Evolutionary conservation across 2,888 invertebrate genomes (phyloP), one percentile per base, ranked within the genome.

Genomic region (Urechis unicinctus): DNA sequence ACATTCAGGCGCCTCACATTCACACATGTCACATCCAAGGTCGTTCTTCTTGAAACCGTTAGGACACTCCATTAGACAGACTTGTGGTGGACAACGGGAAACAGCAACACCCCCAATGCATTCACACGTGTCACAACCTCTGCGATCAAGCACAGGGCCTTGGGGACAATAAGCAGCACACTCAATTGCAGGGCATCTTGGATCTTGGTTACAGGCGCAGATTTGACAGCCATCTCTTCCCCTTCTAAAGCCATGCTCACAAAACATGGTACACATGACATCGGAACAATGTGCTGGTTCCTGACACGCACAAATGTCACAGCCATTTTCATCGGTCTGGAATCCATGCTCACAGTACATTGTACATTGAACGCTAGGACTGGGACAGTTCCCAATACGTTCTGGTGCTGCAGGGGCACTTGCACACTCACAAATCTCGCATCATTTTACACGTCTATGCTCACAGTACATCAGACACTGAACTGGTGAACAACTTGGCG

Each of bases 301-400:
- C 21, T 25, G 5, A 46, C 57, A 54, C 28, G 49, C 13, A 26
- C 54, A 54, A 21, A 41, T 54, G 4, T 49, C 41, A 24, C 54
- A 58, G 1, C 58, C 58, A 41, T 45, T 45, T 5, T 44, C 51
- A 36, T 58, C 58, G 21, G 44, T 50, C 47, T 47, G 6, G 29
- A 55, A 55, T 5, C 58, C 58, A 46, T 57, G 50, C 51, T 57
- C 57, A 30, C 57, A 57, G 26, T 55, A 21, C 54, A 50, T 50
- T 13, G 17, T 2, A 41, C 57, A 57, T 25, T 9, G 17, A 48
- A n/a, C 17, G 45, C 21, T 45, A 6, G 21, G 17, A 45, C 21
- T 45, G 17, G 21, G 17, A 45, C 6, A 21, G 6, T 6, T 45
- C 45, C 13, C 45, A 45, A n/a, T n/a, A n/a, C n/a, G n/a, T n/a